Evolutionary conservation across 2,888 invertebrate species (phyloP).

Genomic region (Protophormia terraenovae): DNA sequence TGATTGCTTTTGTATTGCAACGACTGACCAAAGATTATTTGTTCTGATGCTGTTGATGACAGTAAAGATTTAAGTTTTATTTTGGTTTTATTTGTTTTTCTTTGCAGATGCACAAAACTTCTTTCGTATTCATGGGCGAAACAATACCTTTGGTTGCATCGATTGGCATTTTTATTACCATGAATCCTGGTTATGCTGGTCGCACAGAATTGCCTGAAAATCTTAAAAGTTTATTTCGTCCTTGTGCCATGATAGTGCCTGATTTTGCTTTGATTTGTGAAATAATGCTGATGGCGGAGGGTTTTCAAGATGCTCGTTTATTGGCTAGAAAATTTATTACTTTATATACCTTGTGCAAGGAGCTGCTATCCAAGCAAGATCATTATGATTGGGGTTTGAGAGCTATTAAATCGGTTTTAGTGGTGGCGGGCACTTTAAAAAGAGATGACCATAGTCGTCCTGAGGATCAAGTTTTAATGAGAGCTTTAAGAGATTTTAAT

Average conservation of each 20-base stretch:
- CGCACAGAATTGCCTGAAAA: constrained; percentile 93
- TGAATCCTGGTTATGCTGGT: constrained; percentile 98
- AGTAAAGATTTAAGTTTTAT: constrained; percentile 36
- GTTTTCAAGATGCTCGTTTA: constrained; percentile 95
- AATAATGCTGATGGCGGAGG: constrained; percentile 98
- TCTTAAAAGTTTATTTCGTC: constrained; percentile 84
- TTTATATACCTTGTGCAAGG: constrained; percentile 94
- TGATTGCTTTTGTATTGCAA: constrained; percentile 22
- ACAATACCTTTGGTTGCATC: constrained; percentile 88
- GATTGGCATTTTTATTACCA: constrained; percentile 96
- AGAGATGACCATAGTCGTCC: constrained; percentile 89
- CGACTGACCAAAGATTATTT: constrained; percentile 19
- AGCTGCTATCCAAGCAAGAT: constrained; percentile 95
- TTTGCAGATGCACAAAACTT: constrained; percentile 85
- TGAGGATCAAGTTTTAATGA: constrained; percentile 94
- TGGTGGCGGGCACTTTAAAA: constrained; percentile 96
- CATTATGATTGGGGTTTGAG: constrained; percentile 99
- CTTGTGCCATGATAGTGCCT: constrained; percentile 99
- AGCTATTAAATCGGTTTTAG: constrained; percentile 97
- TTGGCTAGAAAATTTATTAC: constrained; percentile 97
- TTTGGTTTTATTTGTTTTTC: constrained; percentile 39
- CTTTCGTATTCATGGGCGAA: constrained; percentile 94
- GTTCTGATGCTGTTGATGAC: constrained; percentile 29
- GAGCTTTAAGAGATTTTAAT: constrained; percentile 96
- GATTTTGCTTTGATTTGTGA: constrained; percentile 98